Evolutionary conservation across 2,797 vertebrate genomes (phyloP), one percentile per base, ranked within the genome.

Genomic region (Natrix natrix): DNA sequence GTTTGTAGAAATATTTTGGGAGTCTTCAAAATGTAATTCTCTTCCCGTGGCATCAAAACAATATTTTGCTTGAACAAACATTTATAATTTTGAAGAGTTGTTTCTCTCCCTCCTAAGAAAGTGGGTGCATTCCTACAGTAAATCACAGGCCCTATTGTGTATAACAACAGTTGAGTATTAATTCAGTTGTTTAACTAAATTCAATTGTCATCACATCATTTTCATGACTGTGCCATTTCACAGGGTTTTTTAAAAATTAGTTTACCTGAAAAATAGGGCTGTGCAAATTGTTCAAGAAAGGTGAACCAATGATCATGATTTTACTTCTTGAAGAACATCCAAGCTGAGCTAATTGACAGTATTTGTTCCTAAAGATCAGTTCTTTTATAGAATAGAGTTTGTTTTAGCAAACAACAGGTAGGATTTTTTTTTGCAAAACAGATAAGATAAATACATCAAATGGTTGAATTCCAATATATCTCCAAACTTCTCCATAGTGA

Each of bases 341-440:
- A 69, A 94, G 91, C 93, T 92, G 26, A 69, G 20, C 94, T 95
- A 93, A 91, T 93, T 96, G 20, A 78, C 8, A 78, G 37, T 22
- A 78, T 78, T 43, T 4, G 20, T 83, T 83, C 37, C 8, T 11
- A 86, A 92, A 93, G 95, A 69, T 97, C 94, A 74, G 55, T 90
- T 96, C 96, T 97, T 86, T 93, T 95, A 92, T 93, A 90, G 66
- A 32, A 32, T 69, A 17, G 26, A 69, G n/a, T 69, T 69, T 69
- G n/a, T 69, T 69, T 69, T 69, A 94, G 92, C 61, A 63, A 26
- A 28, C 26, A 63, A 63, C 1, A 63, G 10, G 11, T 60, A 60
- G 6, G 55, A 56, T 12, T 95, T 95, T 94, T 93, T 92, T 92
- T 92, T 92, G 56, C 87, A 52, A 93, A 95, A 96, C 32, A 78